Base-by-base conservation (phyloP, 2,113 vertebrate genomes). In the Rhinopomastus cyanomelas region DNA sequence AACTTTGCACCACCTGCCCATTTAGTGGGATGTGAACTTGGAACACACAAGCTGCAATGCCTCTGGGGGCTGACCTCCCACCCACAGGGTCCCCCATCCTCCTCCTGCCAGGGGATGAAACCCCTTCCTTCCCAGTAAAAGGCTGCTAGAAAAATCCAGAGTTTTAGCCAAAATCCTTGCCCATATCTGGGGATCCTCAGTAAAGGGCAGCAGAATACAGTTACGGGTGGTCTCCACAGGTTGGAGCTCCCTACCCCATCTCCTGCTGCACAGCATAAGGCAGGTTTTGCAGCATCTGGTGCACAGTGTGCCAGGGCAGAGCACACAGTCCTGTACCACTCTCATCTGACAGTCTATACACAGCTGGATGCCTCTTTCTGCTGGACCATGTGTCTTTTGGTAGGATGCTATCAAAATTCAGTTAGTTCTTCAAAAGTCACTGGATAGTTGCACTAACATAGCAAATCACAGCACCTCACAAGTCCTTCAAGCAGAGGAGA, bases 101-200 rank as follows among this genome's bases (percentile, higher is more conserved):
- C 20, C 72, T 59, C 69, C 62, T 48, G 76, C 52, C 0, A 0
- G 2, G 4, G 19, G 4, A 71, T 3, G 16, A 8, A 77, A 71
- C 20, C 25, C 34, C 53, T 61, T 48, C 69, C 39, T 53, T 84
- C 48, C 39, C 0, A 0, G 83, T 32, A 85, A 52, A 86, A 73
- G 39, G 36, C 39, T 68, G 68, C 36, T 59, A 59, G 30, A 34
- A 74, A 12, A 34, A 60, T 20, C 29, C 19, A 48, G 1, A 1
- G 7, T 39, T 75, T 67, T 8, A 64, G 55, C 34, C 59, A 64
- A 88, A 89, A 72, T 32, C 30, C 22, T 26, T 51, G 36, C 46
- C 13, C 1, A 0, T 10, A 21, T 34, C 29, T 4, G 1, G 11
- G 26, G 26, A 27, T 11, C 6, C 32, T 32, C 59, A 44, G 74